Evolutionary conservation across 2,888 invertebrate genomes (phyloP), one percentile per base, ranked within the genome.

Genomic region (Lissonota sp.): DNA sequence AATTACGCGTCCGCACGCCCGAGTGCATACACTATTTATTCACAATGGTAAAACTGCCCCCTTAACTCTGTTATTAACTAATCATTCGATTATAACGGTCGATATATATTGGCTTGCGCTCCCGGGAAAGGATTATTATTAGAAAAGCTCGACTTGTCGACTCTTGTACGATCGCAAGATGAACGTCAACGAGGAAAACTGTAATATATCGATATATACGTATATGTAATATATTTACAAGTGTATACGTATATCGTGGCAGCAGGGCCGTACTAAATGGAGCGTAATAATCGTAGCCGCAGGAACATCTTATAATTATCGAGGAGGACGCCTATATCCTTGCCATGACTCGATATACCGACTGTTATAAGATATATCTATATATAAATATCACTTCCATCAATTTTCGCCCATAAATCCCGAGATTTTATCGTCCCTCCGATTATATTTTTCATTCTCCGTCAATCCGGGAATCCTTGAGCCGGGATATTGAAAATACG

Each of bases 1-100:
- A 85, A 87, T 87, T 86, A 81, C 80, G 73, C 64, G 66, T 64
- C 74, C 51, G 66, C 26, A 26, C 66, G 73, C 74, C 70, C 57
- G 60, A 74, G 14, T 14, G 12, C 14, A 53, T 5, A 67, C 66
- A 73, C 71, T 81, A 80, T 84, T 86, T 81, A 84, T 86, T 84
- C 73, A 80, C 81, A 83, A 83, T 81, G 74, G 76, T 49, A 42
- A 67, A 67, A 37, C 39, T n/a, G 10, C 44, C 16, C 1, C 60
- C 39, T 37, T 42, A 5, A 40, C 58, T 46, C 62, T 84, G 77
- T 85, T 85, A 87, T 87, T 87, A 86, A 82, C 80, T 81, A 85
- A 86, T 87, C 82, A 82, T 82, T 79, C 66, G 76, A 79, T 80
- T 80, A 76, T 76, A 75, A 79, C 49, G 51, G 58, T 14, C 60